Evolutionary conservation across 2,888 invertebrate genomes (phyloP).

Genomic region (Clistopyga incitator): DNA sequence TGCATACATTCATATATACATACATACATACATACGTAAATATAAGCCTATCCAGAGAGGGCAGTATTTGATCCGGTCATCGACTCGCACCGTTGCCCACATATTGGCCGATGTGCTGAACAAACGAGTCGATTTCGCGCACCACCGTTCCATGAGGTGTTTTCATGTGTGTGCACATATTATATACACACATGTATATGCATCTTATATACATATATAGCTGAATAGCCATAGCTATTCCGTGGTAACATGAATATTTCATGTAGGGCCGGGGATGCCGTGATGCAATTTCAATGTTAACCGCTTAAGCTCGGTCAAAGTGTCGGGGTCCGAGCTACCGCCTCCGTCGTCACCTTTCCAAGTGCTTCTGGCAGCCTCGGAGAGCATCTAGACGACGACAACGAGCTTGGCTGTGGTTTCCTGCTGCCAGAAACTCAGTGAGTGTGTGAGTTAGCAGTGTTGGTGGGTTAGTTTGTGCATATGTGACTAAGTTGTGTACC

Average conservation of each 20-base stretch:
- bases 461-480: background rate
- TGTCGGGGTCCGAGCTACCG: conserved; percentile 51
- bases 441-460: conserved; percentile 21
- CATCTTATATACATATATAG: conserved; percentile 36
- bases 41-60: background rate
- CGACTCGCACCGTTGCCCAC: conserved; percentile 25
- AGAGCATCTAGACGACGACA: conserved; percentile 17
- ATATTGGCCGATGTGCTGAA: conserved; percentile 30
- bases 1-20: too few relatives aligned
- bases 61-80: conserved; percentile 26
- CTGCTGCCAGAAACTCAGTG: conserved; percentile 5
- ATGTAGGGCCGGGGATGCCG: conserved; percentile 57
- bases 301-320: conserved; percentile 58
- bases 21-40: background rate
- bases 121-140: conserved; percentile 18
- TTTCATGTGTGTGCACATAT: conserved; percentile 29
- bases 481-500: background rate
- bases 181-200: conserved; percentile 9
- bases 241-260: conserved; percentile 63
- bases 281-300: conserved; percentile 67
- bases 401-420: conserved; percentile 18
- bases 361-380: conserved; percentile 37
- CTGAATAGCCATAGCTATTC: conserved; percentile 15
- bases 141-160: background rate
- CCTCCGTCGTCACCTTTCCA: conserved; percentile 18